These are phyloP conservation scores for Ormyrus nitidulus DNA, from an alignment of 2,888 invertebrate genomes.

Conservation along the genomic window DNA sequence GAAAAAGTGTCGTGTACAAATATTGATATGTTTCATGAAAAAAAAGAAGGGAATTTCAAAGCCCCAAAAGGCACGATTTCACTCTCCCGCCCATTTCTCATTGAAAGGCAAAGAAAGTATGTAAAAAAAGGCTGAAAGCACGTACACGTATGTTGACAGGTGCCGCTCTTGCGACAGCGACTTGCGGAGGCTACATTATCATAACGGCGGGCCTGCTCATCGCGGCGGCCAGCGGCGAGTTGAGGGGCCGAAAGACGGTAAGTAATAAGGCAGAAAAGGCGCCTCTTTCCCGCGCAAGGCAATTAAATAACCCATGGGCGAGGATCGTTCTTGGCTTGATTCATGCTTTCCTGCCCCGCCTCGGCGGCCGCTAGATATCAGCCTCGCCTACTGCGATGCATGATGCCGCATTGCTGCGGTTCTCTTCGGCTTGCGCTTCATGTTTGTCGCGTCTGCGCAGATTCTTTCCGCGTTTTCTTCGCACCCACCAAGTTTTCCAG, in stretches of 20 bases:
- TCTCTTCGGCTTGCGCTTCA: too few species aligned
- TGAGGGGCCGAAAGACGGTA: conserved; percentile 79
- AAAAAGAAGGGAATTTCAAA: too few species aligned
- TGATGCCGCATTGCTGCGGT: too few species aligned
- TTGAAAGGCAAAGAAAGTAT: too few species aligned
- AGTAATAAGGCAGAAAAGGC: conserved; percentile 53
- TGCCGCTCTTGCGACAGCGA: conserved; percentile 73
- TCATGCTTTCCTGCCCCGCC: conserved; percentile 52
- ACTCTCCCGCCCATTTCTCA: too few species aligned
- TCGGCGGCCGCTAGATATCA: background rate
- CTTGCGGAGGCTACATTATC: conserved; percentile 81
- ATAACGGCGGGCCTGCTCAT: conserved; percentile 83
- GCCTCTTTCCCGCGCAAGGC: background rate
- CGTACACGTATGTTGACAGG: conserved; percentile 63
- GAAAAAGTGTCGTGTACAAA: too few species aligned
- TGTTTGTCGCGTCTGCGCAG: too few species aligned
- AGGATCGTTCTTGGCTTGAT: conserved; percentile 34
- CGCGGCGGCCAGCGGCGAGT: conserved; percentile 81
- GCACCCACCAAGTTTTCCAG: too few species aligned
- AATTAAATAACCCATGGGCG: background rate
- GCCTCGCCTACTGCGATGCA: background rate
- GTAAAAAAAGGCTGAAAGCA: too few species aligned
- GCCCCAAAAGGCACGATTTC: too few species aligned
- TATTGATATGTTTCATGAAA: too few species aligned
- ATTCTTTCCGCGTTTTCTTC: background rate